Base-by-base conservation (phyloP, 2,888 invertebrate species). In the Drosophila buzzatii region DNA sequence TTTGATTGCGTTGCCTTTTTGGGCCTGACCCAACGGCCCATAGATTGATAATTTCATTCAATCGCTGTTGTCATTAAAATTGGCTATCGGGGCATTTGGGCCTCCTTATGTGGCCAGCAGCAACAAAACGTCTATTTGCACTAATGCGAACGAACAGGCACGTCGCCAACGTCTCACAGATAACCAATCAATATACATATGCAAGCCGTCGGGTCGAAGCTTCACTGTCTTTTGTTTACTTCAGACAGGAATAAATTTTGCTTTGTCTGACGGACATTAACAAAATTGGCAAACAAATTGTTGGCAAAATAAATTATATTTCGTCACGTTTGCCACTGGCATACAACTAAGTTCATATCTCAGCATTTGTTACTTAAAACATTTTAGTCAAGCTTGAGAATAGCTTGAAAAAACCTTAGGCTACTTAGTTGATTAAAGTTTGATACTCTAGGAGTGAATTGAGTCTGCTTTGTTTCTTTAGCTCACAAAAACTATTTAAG, bases 41-140 rank as follows among this genome's bases (percentile, higher is more conserved):
- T 82, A 75, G 85, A 85, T 87, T 87, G 86, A 89, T 85, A 89
- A 85, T 85, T 89, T 89, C 86, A 85, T 85, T 85, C 84, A 85
- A 85, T 89, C 71, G 81, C 47, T 73, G 74, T 72, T 81, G 84
- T 77, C 85, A 89, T 84, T 88, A 86, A 85, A 85, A 81, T 77
- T 79, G 76, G 72, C 75, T 75, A 49, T 67, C 67, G 57, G 68
- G 56, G 16, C 42, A 44, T 31, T 58, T 55, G 49, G 27, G 44
- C 39, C 42, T 16, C 12, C 53, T 55, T 63, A n/a, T 57, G 67
- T 60, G 73, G 65, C 47, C 16, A 39, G 39, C 42, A 51, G 49
- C 42, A 35, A 60, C 53, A 53, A 67, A 75, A 76, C 73, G 79
- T 81, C 33, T 51, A 51, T 51, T 51, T 33, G 33, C 51, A 64